phyloP scores from a whole-genome alignment of 2,113 vertebrate species.

The Nycticorax nycticorax region DNA sequence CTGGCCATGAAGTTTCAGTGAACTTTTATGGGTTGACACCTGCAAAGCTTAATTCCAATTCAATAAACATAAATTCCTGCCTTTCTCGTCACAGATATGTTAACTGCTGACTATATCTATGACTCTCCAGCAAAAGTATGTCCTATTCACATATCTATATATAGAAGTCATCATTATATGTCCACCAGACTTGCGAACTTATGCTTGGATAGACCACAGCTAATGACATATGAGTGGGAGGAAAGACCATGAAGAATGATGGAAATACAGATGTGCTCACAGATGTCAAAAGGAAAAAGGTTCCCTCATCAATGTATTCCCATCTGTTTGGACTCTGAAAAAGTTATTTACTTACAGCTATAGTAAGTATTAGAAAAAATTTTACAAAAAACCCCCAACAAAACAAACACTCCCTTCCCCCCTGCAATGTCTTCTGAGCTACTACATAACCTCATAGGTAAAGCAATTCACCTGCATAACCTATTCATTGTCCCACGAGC shows the following conservation, averaged over 20 bases:
- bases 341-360: not conserved
- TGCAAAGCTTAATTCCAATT: constrained; percentile 39
- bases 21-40: constrained; percentile 63
- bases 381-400: not conserved
- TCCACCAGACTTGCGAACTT: not conserved
- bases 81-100: constrained; percentile 1
- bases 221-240: not conserved
- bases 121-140: not conserved
- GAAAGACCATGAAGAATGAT: not conserved
- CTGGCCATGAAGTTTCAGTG: constrained; percentile 45
- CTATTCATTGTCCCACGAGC: not conserved
- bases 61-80: constrained; percentile 55
- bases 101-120: not conserved
- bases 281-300: not conserved
- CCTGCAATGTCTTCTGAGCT: not conserved
- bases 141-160: not conserved
- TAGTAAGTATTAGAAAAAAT: not conserved
- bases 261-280: not conserved
- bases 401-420: not conserved
- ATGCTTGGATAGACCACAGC: not conserved
- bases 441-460: not conserved
- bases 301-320: not conserved
- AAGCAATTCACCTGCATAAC: not conserved
- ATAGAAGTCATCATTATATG: not conserved
- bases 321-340: not conserved